A percentile compares a stretch with the other conserved stretches of the same genome.
phyloP scores from a whole-genome alignment of 2,797 vertebrate species.

The Crocidura indochinensis region DNA sequence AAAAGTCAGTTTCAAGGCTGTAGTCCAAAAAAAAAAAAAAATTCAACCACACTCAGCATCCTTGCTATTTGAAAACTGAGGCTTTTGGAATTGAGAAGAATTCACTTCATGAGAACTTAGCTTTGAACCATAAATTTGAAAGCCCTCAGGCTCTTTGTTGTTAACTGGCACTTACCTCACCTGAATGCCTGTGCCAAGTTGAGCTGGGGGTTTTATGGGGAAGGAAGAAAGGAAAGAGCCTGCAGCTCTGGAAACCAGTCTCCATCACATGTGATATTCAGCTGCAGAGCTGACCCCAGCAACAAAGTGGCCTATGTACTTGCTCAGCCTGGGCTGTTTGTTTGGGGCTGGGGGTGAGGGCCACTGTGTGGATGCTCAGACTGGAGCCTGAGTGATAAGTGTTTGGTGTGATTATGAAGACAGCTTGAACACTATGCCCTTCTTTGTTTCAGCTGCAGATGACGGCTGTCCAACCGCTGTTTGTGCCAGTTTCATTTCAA shows the following conservation, averaged over 20 bases:
- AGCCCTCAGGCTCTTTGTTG: slow-evolving; percentile 86
- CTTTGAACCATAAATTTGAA: slow-evolving; percentile 88
- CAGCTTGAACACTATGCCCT: slow-evolving; percentile 90
- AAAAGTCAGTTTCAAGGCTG: slow-evolving; percentile 38
- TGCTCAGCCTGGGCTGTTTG: slow-evolving; percentile 90
- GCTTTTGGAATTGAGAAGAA: slow-evolving; percentile 67
- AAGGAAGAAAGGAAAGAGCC: slow-evolving; percentile 86
- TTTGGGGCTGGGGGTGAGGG: slow-evolving; percentile 81
- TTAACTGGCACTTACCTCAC: slow-evolving; percentile 90
- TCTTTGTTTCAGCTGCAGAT: slow-evolving; percentile 89
- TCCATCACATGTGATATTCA: slow-evolving; percentile 88
- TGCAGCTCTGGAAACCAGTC: slow-evolving; percentile 87
- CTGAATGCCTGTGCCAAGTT: slow-evolving; percentile 80
- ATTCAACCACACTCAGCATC: slow-evolving; percentile 68
- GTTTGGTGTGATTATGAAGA: slow-evolving; percentile 90
- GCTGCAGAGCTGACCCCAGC: slow-evolving; percentile 86
- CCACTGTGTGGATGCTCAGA: slow-evolving; percentile 86
- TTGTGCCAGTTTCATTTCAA: slow-evolving; percentile 90
- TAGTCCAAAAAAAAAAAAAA: slow-evolving; percentile 52
- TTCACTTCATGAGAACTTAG: slow-evolving; percentile 86
- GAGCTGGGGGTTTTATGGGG: slow-evolving; percentile 85
- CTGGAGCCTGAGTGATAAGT: slow-evolving; percentile 90
- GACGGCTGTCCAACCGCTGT: slow-evolving; percentile 87
- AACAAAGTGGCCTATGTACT: slow-evolving; percentile 91
- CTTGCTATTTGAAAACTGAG: background rate